Conservation (phyloP, 2,797 vertebrate genomes). For the Periparus ater region DNA sequence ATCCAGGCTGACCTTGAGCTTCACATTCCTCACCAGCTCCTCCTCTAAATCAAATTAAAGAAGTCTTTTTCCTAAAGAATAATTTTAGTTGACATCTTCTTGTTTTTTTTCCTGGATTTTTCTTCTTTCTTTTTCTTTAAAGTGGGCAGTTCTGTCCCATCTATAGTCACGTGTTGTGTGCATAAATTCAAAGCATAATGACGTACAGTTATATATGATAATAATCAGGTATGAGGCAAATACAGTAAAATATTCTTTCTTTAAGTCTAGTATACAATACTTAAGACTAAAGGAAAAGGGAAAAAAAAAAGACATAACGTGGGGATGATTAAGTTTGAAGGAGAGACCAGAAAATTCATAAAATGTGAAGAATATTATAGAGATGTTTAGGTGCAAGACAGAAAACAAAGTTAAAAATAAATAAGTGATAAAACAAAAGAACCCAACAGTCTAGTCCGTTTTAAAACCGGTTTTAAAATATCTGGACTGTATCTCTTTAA, state of each 20-base stretch:
- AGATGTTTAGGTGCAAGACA: neutral
- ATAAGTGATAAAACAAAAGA: neutral
- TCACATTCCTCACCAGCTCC: neutral
- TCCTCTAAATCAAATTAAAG: neutral
- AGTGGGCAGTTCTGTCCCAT: neutral
- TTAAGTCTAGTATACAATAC: neutral
- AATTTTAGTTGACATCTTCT: neutral
- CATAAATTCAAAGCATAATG: neutral
- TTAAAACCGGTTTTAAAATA: neutral
- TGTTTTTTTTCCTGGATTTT: neutral
- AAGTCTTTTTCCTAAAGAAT: neutral
- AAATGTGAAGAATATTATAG: neutral
- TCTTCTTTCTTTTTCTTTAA: neutral
- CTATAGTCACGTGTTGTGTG: neutral
- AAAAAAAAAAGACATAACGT: rapidly evolving
- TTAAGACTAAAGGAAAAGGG: rapidly evolving
- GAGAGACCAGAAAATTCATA: neutral
- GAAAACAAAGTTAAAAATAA: neutral
- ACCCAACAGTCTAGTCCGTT: neutral
- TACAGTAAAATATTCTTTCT: neutral
- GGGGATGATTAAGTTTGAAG: neutral
- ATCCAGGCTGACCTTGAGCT: neutral
- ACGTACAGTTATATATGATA: neutral
- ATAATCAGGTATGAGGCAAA: neutral
- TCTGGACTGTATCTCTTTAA: constrained; percentile 6